These are phyloP conservation scores for Chelonoidis abingdonii DNA, from an alignment of 2,113 vertebrate species.

Conservation along the genomic window DNA sequence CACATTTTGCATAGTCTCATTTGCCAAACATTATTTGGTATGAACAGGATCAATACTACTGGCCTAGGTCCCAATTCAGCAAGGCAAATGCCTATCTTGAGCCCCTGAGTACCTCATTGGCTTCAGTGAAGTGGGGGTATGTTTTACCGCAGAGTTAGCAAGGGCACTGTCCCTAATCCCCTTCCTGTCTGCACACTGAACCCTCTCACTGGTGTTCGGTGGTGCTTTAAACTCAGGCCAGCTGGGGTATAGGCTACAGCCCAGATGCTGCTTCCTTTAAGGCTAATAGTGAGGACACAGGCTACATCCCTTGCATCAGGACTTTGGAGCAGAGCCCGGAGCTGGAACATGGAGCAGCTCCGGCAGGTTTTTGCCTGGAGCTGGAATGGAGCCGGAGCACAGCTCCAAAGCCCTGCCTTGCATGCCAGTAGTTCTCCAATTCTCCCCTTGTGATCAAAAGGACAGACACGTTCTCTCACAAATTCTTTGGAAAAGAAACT, in stretches of 20 bases:
- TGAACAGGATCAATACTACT: not conserved
- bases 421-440: too few species aligned
- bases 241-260: not conserved
- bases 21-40: fast-evolving
- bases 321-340: too few species aligned
- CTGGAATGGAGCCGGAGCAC: too few species aligned
- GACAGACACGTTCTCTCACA: not conserved
- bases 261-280: not conserved
- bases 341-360: too few species aligned
- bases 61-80: not conserved
- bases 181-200: not conserved
- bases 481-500: not conserved
- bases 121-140: not conserved
- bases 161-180: not conserved
- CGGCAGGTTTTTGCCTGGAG: too few species aligned
- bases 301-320: too few species aligned
- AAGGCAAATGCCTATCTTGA: not conserved
- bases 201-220: not conserved
- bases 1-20: fast-evolving
- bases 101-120: not conserved
- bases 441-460: too few species aligned
- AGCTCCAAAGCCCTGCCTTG: too few species aligned
- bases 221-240: not conserved
- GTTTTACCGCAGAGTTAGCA: not conserved
- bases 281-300: not conserved